Evolutionary conservation across 2,888 invertebrate genomes (phyloP).

Genomic region (Pyrgus malvae): DNA sequence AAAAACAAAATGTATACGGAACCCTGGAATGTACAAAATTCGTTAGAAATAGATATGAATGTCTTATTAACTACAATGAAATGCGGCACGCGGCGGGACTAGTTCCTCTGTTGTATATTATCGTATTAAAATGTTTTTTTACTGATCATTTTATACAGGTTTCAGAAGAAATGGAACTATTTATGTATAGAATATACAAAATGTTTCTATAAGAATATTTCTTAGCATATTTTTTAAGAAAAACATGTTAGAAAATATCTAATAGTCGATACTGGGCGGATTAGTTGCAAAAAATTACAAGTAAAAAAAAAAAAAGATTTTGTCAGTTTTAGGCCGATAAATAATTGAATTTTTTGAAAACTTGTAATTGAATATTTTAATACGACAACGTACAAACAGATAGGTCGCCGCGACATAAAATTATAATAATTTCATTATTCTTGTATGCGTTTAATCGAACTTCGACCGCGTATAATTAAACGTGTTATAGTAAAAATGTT

Average conservation of each 20-base stretch:
- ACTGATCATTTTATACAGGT: no score
- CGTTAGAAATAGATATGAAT: constrained; percentile 58
- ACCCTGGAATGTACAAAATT: constrained; percentile 77
- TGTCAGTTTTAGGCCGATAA: constrained; percentile 9
- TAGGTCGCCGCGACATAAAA: constrained; percentile 62
- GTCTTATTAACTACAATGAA: constrained; percentile 69
- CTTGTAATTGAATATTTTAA: constrained; percentile 38
- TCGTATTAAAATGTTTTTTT: constrained; percentile 48
- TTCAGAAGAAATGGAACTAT: no score
- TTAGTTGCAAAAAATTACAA: not conserved
- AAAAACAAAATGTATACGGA: constrained; percentile 47
- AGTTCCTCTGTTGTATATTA: constrained; percentile 63
- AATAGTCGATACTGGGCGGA: constrained; percentile 28
- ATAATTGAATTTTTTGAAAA: not conserved
- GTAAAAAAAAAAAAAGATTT: not conserved
- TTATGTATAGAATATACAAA: no score
- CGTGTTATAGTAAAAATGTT: constrained; percentile 10
- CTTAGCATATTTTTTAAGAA: constrained; percentile 12
- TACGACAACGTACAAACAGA: constrained; percentile 68
- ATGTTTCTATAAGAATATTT: not conserved
- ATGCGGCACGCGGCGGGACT: constrained; percentile 77
- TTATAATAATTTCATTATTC: constrained; percentile 17
- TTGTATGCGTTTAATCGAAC: constrained; percentile 18
- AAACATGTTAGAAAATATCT: constrained; percentile 18
- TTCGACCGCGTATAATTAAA: constrained; percentile 14